phyloP scores from a whole-genome alignment of 1,140 invertebrate genomes.

The Galendromus occidentalis region DNA sequence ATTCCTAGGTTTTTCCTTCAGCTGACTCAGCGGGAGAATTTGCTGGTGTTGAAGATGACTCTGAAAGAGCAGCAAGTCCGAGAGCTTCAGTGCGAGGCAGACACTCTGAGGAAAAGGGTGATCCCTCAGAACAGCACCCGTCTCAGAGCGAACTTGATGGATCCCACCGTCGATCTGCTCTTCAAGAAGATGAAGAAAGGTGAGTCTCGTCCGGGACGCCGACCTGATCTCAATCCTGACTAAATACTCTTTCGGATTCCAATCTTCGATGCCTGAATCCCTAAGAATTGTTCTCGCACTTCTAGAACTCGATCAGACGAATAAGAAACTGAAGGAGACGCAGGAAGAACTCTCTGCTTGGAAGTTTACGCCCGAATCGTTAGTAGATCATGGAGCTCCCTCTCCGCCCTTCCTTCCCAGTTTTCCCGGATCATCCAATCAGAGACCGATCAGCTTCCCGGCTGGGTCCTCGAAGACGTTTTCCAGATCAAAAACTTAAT shows the following conservation, averaged over 20 bases:
- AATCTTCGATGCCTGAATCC: no score
- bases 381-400: no score
- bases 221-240: no score
- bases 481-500: no score
- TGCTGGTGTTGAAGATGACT: background rate
- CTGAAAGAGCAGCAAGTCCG: no score
- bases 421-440: constrained; percentile 11
- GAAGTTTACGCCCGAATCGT: constrained; percentile 97
- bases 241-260: no score
- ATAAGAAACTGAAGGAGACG: constrained; percentile 79
- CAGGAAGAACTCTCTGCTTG: constrained; percentile 92
- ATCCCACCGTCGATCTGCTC: constrained; percentile 85
- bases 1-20: background rate
- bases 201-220: no score
- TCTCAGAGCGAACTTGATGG: constrained; percentile 58
- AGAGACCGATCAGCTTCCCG: background rate
- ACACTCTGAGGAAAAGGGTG: constrained; percentile 40
- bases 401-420: constrained; percentile 13
- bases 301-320: constrained; percentile 57
- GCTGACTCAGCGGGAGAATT: background rate
- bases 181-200: constrained; percentile 65
- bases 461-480: background rate
- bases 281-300: no score
- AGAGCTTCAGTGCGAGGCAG: constrained; percentile 33
- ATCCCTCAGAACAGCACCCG: constrained; percentile 42